A percentile compares a stretch with the other conserved stretches of the same genome.
These are phyloP conservation scores for Drosophila nr. perissopoda DNA, from an alignment of 2,888 invertebrate species.

Conservation along the genomic window DNA sequence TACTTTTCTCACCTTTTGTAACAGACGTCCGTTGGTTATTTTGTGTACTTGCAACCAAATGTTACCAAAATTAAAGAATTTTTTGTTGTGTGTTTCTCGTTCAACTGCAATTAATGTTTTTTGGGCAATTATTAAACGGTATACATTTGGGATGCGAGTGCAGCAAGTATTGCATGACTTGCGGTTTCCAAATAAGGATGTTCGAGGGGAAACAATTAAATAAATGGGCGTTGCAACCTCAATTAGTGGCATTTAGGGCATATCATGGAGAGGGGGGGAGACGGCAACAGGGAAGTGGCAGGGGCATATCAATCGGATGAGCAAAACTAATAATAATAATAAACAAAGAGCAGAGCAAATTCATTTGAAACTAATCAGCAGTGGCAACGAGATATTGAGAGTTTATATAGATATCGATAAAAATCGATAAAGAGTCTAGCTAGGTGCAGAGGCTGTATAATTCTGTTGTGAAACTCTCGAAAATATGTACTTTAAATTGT, in stretches of 20 bases:
- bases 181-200: conserved; percentile 46
- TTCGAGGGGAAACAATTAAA: conserved; percentile 9
- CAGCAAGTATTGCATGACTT: conserved; percentile 45
- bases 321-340: neutral
- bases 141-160: conserved; percentile 37
- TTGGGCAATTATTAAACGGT: conserved; percentile 47
- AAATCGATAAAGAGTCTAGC: neutral
- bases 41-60: conserved; percentile 45
- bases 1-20: conserved; percentile 75
- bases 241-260: conserved; percentile 66
- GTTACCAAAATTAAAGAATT: conserved; percentile 33
- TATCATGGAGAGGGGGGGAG: neutral
- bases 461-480: neutral
- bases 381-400: too few relatives aligned
- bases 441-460: neutral
- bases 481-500: neutral
- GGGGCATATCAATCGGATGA: conserved; percentile 4
- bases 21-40: conserved; percentile 13
- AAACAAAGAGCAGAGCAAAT: neutral
- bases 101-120: conserved; percentile 53
- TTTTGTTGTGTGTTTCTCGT: conserved; percentile 19
- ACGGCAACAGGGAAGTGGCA: neutral
- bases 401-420: neutral
- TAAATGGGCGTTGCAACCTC: conserved; percentile 59
- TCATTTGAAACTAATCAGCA: neutral